These are phyloP conservation scores for Drosophila dunni DNA, from an alignment of 1,140 invertebrate genomes.

Conservation along the genomic window DNA sequence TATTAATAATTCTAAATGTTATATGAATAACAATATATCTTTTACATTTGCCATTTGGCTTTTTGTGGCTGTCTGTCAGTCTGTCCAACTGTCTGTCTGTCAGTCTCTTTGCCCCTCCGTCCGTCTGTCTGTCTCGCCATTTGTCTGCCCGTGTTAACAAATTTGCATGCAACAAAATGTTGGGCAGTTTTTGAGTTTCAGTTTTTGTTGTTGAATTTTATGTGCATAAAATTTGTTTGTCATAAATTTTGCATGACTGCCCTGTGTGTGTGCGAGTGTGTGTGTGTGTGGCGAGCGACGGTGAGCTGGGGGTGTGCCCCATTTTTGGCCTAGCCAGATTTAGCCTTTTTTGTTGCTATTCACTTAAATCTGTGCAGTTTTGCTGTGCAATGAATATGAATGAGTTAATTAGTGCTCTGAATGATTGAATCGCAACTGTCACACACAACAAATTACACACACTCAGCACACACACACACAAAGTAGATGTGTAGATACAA, in stretches of 20 bases:
- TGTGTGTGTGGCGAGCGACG: background rate
- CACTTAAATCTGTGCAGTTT: conserved; percentile 11
- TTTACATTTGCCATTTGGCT: conserved; percentile 32
- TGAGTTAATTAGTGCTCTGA: conserved; percentile 51
- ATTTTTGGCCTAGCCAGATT: conserved; percentile 7
- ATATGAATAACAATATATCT: conserved; percentile 45
- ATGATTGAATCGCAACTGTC: conserved; percentile 47
- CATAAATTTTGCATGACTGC: conserved; percentile 51
- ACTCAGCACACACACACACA: background rate
- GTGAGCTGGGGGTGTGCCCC: conserved; percentile 9
- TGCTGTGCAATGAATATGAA: conserved; percentile 48
- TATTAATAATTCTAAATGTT: conserved; percentile 56
- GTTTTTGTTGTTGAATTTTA: conserved; percentile 26
- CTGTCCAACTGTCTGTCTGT: background rate
- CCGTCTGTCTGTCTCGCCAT: background rate
- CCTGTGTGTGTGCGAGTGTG: conserved; percentile 24
- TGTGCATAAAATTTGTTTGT: conserved; percentile 58
- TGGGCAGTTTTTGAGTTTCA: conserved; percentile 30
- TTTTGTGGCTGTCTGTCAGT: conserved; percentile 34
- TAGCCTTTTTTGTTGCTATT: conserved; percentile 5
- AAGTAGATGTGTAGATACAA: background rate
- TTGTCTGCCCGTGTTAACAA: conserved; percentile 40
- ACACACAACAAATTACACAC: background rate
- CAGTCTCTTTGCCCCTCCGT: background rate
- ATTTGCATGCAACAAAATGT: conserved; percentile 59